These are phyloP conservation scores for Brachionus rotundiformis DNA, from an alignment of 1,140 invertebrate species.

Conservation along the genomic window DNA sequence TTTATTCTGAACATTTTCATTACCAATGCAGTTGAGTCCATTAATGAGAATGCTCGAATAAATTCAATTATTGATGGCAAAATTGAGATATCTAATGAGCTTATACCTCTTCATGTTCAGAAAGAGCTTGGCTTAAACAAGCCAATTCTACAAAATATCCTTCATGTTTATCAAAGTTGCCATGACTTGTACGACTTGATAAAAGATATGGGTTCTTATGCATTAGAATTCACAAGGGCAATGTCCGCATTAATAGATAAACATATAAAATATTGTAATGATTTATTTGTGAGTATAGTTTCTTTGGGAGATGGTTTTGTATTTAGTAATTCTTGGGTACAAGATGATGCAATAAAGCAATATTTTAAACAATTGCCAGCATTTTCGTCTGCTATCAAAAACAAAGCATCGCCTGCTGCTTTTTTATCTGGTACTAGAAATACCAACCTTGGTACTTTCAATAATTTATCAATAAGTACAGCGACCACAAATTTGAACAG, in stretches of 20 bases:
- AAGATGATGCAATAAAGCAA: conserved; percentile 43
- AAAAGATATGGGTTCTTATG: conserved; percentile 34
- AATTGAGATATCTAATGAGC: conserved; percentile 34
- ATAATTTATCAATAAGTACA: conserved; percentile 7
- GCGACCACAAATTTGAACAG: conserved; percentile 39
- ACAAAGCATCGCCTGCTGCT: background rate
- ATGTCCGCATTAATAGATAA: background rate
- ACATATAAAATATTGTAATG: conserved; percentile 9
- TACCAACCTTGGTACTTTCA: background rate
- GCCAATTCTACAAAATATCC: conserved; percentile 34
- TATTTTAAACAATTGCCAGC: conserved; percentile 44
- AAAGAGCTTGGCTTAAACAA: conserved; percentile 15
- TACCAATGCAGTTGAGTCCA: conserved; percentile 45
- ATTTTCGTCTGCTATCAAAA: conserved; percentile 48
- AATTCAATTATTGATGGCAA: conserved; percentile 1
- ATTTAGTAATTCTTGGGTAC: conserved; percentile 21
- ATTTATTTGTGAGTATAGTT: conserved; percentile 39
- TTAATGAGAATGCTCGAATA: conserved; percentile 33
- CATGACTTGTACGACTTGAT: conserved; percentile 43
- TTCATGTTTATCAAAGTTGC: conserved; percentile 24
- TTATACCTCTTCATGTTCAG: conserved; percentile 20
- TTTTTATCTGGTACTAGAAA: background rate
- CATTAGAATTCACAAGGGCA: conserved; percentile 34
- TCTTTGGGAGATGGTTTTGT: background rate
- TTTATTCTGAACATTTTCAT: conserved; percentile 46